These are phyloP conservation scores for Cephalopterus ornatus DNA, from an alignment of 2,113 vertebrate species.

Conservation along the genomic window DNA sequence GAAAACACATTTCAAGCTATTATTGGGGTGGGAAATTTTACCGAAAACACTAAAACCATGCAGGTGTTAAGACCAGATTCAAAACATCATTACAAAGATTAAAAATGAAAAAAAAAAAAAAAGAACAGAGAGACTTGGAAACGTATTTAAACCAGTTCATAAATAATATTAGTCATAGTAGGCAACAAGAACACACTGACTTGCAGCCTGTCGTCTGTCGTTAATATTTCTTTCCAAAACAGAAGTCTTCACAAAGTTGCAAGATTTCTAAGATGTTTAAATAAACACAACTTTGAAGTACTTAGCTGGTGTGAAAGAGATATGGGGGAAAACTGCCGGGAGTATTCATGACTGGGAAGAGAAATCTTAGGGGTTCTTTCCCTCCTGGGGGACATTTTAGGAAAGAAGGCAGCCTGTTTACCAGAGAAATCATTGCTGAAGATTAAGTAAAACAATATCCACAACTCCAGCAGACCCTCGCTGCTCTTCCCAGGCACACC, in stretches of 20 bases:
- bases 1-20: neutral
- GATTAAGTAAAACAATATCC: neutral
- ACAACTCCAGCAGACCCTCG: neutral
- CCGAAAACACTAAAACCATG: neutral
- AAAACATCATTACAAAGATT: neutral
- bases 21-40: neutral
- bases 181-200: neutral
- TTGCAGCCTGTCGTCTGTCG: neutral
- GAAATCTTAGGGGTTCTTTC: neutral
- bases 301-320: neutral
- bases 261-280: conserved; percentile 22
- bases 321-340: neutral
- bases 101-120: neutral
- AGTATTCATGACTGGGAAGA: neutral
- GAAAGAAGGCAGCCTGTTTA: neutral
- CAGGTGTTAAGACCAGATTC: conserved; percentile 1
- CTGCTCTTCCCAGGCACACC: neutral
- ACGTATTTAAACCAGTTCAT: neutral
- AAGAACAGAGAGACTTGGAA: neutral
- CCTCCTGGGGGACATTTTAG: conserved; percentile 15
- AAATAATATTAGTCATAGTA: neutral
- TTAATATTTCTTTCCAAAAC: neutral
- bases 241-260: conserved; percentile 21
- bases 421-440: neutral
- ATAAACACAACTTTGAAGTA: neutral